Percentiles rank a stretch among this genome's conserved stretches.
Conservation (phyloP, 2,113 vertebrate species). For the Syrrhaptes paradoxus region DNA sequence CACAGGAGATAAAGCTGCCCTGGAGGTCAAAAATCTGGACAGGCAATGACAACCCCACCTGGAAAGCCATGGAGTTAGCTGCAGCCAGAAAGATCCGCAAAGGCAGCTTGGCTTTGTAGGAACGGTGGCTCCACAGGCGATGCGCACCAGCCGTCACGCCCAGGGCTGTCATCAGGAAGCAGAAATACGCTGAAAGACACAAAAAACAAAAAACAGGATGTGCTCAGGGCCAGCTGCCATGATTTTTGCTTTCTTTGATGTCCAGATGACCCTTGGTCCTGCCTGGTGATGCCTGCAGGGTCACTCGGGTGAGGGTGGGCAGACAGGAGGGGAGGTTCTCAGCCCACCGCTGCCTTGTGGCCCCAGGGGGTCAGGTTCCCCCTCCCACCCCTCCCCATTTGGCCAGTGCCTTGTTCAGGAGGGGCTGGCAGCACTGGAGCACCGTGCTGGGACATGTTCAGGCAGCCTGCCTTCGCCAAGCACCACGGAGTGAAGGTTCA, state of each 20-base stretch:
- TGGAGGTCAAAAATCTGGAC: neutral
- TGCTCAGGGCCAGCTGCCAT: neutral
- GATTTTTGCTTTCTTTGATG: neutral
- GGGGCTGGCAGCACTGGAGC: neutral
- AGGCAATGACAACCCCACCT: constrained; percentile 61
- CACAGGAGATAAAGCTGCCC: neutral
- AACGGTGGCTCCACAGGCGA: constrained; percentile 83
- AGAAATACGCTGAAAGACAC: constrained; percentile 78
- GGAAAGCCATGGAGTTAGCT: constrained; percentile 87
- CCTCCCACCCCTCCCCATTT: neutral
- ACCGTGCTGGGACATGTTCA: too few relatives aligned
- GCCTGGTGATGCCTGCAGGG: neutral
- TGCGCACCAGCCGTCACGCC: constrained; percentile 80
- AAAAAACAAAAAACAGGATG: neutral
- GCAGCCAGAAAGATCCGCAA: constrained; percentile 81
- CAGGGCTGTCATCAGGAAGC: constrained; percentile 79
- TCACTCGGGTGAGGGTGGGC: neutral
- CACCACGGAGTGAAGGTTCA: neutral
- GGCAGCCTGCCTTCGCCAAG: rapidly evolving
- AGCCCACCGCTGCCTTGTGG: neutral
- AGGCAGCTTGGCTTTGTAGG: constrained; percentile 85
- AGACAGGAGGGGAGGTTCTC: neutral
- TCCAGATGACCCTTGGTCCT: neutral
- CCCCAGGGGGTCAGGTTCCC: rapidly evolving
- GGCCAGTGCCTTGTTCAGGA: neutral